phyloP scores from a whole-genome alignment of 1,140 invertebrate genomes.

The Drosophila orosa region DNA sequence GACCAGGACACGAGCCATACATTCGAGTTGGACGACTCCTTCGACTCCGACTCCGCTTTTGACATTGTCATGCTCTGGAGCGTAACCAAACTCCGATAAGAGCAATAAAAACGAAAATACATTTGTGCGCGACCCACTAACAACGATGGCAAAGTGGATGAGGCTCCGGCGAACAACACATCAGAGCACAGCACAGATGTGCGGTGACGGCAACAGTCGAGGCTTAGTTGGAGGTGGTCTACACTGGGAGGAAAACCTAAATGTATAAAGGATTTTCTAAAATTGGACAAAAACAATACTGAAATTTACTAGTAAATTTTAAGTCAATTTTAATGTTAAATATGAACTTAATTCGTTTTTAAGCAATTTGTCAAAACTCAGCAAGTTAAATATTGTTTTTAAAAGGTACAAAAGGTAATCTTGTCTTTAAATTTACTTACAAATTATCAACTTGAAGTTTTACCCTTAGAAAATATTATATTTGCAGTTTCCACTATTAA shows the following conservation, averaged over 20 bases:
- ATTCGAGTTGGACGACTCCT: conserved; percentile 34
- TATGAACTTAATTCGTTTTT: no score
- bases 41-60: conserved; percentile 41
- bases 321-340: no score
- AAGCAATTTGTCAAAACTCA: no score
- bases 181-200: conserved; percentile 48
- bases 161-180: conserved; percentile 38
- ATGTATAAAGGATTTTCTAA: no score
- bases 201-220: conserved; percentile 16
- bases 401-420: no score
- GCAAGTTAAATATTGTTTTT: no score
- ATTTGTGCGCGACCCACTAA: conserved; percentile 56
- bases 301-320: neutral
- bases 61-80: conserved; percentile 79
- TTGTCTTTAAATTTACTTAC: no score
- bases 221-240: conserved; percentile 16
- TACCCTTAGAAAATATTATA: no score
- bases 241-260: conserved; percentile 36
- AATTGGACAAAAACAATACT: neutral
- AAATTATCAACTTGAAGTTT: no score
- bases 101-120: conserved; percentile 78
- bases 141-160: conserved; percentile 51
- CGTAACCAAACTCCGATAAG: conserved; percentile 83
- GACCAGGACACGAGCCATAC: conserved; percentile 47
- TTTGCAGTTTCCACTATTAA: no score